Evolutionary conservation across 2,113 vertebrate species (phyloP), one percentile per base, ranked within the genome.

Genomic region (Odocoileus virginianus): DNA sequence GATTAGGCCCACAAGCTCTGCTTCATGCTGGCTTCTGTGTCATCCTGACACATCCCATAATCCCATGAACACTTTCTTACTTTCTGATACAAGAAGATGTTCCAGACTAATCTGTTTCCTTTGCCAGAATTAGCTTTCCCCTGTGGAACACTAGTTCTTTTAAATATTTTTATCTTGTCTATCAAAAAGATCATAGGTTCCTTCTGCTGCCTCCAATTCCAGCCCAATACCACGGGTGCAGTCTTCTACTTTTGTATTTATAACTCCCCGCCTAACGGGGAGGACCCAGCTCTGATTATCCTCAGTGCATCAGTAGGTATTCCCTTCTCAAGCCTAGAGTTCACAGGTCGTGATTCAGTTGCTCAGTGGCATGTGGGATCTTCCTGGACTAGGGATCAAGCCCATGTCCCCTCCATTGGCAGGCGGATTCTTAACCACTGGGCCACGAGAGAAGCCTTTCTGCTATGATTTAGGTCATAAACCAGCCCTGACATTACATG

Each of bases 401-500:
- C 36, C 71, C 21, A 4, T 43, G 36, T 74, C 36, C 3, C 0
- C 36, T 76, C 36, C 36, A 14, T 7, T 76, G 71, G 36, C 71
- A 43, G 71, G 6, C 12, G 14, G 40, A 25, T 76, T 76, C 23
- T 25, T 27, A 76, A 14, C 36, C 36, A 7, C 71, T 25, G 36
- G 71, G 40, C 36, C 71, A 7, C 23, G 36, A 76, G 71, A 43
- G 71, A 76, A 43, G 36, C 71, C 36, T 36, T 47, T 19, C 36
- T 17, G 19, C 27, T 10, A 0, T 23, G 5, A 25, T 7, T 33
- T 14, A 8, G n/a, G n/a, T 40, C 47, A 0, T 3, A 14, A 6
- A 1, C 17, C 15, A n/a, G 50, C 23, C 0, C 55, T 52, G 13
- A 5, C 13, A 6, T 25, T 52, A 8, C 5, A 1, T 17, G 50